A percentile compares a stretch with the other conserved stretches of the same genome.
Evolutionary conservation across 2,888 invertebrate genomes (phyloP).

Genomic region (Caenorhabditis angaria): DNA sequence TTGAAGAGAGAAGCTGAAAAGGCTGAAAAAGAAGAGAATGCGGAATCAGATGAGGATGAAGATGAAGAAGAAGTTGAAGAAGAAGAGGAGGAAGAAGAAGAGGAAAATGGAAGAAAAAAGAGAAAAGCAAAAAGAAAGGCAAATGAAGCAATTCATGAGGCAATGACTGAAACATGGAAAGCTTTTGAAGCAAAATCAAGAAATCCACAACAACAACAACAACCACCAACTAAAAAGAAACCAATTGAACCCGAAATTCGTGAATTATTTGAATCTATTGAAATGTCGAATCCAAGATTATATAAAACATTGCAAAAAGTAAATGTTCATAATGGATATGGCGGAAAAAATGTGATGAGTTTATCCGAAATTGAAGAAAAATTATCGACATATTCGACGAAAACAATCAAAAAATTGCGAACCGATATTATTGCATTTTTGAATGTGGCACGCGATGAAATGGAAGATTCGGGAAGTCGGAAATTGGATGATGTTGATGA

Average conservation of each 20-base stretch:
- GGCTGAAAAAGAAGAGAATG: not conserved
- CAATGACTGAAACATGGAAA: too few species aligned
- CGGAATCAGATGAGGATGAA: not conserved
- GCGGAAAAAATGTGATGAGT: not conserved
- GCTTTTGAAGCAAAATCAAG: too few species aligned
- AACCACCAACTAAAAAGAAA: too few species aligned
- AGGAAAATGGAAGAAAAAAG: not conserved
- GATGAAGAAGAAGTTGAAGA: slow-evolving; percentile 13
- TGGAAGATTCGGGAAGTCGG: slow-evolving; percentile 21
- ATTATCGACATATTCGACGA: not conserved
- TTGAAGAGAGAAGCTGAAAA: slow-evolving; percentile 3
- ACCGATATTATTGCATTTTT: slow-evolving; percentile 29
- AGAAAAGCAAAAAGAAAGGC: not conserved
- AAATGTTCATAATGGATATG: too few species aligned
- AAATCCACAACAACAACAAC: too few species aligned
- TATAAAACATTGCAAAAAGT: too few species aligned
- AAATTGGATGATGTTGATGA: slow-evolving; percentile 29
- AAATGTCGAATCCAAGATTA: too few species aligned
- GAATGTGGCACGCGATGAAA: slow-evolving; percentile 23
- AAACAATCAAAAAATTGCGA: slow-evolving; percentile 11
- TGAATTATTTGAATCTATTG: too few species aligned
- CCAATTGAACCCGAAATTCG: too few species aligned
- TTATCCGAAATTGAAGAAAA: too few species aligned
- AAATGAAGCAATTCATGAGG: not conserved
- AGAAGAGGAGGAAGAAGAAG: slow-evolving; percentile 13